These are phyloP conservation scores for Sebastes steindachneri DNA, from an alignment of 2,797 vertebrate species.

Conservation along the genomic window DNA sequence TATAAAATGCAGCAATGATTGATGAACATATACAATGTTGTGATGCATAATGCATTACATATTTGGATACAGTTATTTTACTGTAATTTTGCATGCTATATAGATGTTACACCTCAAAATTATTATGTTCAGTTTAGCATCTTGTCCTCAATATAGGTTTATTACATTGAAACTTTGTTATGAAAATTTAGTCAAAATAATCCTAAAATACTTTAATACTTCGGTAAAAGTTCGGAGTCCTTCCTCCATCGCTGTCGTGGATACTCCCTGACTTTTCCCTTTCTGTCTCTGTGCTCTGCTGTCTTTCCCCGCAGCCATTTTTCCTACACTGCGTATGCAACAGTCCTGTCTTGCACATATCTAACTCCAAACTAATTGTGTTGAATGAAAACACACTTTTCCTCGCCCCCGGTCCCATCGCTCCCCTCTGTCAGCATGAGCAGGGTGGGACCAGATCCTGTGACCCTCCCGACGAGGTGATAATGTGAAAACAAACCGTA, in stretches of 20 bases:
- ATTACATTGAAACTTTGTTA: background rate
- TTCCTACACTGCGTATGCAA: background rate
- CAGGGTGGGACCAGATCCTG: constrained; percentile 23
- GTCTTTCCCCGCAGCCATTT: background rate
- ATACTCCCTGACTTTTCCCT: background rate
- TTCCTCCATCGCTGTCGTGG: background rate
- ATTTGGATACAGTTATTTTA: background rate
- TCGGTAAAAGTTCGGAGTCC: background rate
- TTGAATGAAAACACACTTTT: constrained; percentile 42
- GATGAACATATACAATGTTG: background rate
- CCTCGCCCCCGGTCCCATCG: background rate
- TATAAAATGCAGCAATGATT: background rate
- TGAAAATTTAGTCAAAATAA: too few species aligned
- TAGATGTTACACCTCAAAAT: background rate
- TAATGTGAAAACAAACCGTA: constrained; percentile 84
- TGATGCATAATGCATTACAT: background rate
- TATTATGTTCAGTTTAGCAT: background rate
- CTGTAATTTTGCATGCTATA: background rate
- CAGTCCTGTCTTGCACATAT: background rate
- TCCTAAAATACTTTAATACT: background rate
- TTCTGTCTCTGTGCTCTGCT: background rate
- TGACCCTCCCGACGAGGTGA: constrained; percentile 71
- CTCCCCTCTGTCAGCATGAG: constrained; percentile 17
- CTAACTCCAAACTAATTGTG: constrained; percentile 16
- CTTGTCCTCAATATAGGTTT: background rate